These are phyloP conservation scores for Drosophila cognata DNA, from an alignment of 2,888 invertebrate species.

Conservation along the genomic window DNA sequence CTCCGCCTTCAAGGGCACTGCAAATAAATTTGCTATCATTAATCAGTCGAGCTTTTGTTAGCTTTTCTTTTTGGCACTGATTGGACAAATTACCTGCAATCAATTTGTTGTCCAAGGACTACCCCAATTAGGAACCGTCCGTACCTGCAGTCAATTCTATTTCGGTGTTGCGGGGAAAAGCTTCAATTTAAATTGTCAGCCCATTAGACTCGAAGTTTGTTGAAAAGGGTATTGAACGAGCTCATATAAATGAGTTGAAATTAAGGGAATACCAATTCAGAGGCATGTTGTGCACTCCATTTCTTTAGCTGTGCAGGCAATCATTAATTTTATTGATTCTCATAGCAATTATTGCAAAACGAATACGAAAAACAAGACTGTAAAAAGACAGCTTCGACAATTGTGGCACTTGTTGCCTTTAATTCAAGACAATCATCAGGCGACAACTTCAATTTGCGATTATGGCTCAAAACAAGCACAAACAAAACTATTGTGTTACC, in stretches of 20 bases:
- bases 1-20: slow-evolving; percentile 4
- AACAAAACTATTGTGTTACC: slow-evolving; percentile 6
- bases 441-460: slow-evolving; percentile 63
- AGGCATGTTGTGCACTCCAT: slow-evolving; percentile 30
- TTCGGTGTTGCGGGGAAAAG: background rate
- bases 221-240: background rate
- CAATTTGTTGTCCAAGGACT: slow-evolving; percentile 3
- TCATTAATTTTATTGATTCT: slow-evolving; percentile 54
- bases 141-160: background rate
- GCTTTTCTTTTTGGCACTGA: slow-evolving; percentile 17
- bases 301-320: slow-evolving; percentile 32
- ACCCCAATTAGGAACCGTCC: background rate
- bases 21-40: slow-evolving; percentile 30
- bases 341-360: slow-evolving; percentile 34
- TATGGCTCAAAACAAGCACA: slow-evolving; percentile 40
- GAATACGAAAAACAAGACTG: slow-evolving; percentile 29
- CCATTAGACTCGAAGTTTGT: background rate
- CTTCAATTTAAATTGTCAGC: slow-evolving; percentile 1
- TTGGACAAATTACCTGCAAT: background rate
- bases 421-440: slow-evolving; percentile 64
- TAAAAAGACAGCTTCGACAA: slow-evolving; percentile 34
- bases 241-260: background rate
- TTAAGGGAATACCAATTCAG: slow-evolving; percentile 13
- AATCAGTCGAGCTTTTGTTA: slow-evolving; percentile 24
- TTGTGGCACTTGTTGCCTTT: slow-evolving; percentile 39